Conservation (phyloP, 2,797 vertebrate genomes). For the Orestias chungarensis region DNA sequence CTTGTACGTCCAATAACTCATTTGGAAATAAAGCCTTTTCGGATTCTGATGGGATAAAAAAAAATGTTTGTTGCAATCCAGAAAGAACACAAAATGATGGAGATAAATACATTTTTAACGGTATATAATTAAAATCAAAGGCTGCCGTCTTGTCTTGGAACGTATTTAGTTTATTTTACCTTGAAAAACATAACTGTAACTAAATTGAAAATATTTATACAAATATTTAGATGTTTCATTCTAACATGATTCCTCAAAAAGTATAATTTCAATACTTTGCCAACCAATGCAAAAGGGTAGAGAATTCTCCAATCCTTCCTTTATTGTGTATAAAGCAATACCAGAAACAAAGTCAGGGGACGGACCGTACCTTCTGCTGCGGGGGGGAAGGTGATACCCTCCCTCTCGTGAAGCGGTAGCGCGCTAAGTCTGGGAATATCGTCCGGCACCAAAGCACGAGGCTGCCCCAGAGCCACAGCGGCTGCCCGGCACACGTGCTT, state of each 20-base stretch:
- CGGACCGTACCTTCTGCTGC: slow-evolving; percentile 79
- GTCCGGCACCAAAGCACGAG: slow-evolving; percentile 91
- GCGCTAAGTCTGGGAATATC: slow-evolving; percentile 92
- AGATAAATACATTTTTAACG: not conserved
- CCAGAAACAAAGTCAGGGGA: slow-evolving; percentile 2
- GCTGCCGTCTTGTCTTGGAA: not conserved
- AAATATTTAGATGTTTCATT: not conserved
- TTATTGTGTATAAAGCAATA: not conserved
- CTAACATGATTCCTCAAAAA: not conserved
- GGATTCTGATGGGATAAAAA: too few relatives aligned
- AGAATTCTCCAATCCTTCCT: not conserved
- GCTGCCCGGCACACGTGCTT: slow-evolving; percentile 94
- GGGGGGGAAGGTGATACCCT: slow-evolving; percentile 81
- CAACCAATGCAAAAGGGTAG: not conserved
- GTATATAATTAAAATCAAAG: not conserved
- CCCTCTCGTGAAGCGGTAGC: slow-evolving; percentile 89
- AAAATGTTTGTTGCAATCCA: not conserved
- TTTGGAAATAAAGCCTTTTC: too few relatives aligned
- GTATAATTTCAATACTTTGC: not conserved
- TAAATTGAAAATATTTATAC: too few relatives aligned
- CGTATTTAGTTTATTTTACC: not conserved
- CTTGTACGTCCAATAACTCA: too few relatives aligned
- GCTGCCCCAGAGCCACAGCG: slow-evolving; percentile 89
- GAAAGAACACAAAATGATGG: not conserved
- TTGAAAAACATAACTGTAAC: too few relatives aligned